phyloP scores from a whole-genome alignment of 2,113 vertebrate species.

The Salvelinus sp. region DNA sequence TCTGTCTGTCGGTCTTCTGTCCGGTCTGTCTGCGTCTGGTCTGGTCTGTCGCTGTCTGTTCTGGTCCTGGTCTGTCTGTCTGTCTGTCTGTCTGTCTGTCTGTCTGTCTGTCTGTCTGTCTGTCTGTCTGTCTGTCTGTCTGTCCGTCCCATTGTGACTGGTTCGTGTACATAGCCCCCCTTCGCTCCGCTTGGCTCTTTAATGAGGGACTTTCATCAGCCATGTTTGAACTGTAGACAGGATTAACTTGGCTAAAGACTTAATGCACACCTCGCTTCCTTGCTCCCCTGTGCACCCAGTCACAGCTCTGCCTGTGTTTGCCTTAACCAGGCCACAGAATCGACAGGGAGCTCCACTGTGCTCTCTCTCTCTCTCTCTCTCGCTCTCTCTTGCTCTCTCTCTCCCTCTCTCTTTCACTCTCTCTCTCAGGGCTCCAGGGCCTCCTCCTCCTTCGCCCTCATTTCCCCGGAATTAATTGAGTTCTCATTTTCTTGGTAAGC shows the following conservation, averaged over 20 bases:
- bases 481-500: slow-evolving; percentile 71
- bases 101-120: slow-evolving; percentile 3
- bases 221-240: slow-evolving; percentile 62
- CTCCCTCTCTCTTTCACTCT: slow-evolving; percentile 21
- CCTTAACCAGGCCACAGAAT: slow-evolving; percentile 61
- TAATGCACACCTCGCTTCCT: slow-evolving; percentile 50
- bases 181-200: slow-evolving; percentile 17
- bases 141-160: slow-evolving; percentile 28
- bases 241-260: slow-evolving; percentile 63
- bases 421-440: slow-evolving; percentile 21
- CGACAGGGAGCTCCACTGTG: slow-evolving; percentile 49
- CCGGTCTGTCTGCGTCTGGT: background rate
- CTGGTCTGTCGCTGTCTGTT: background rate
- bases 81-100: background rate
- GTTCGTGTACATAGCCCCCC: slow-evolving; percentile 47
- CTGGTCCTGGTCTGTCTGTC: no score
- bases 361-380: slow-evolving; percentile 24
- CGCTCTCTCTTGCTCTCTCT: background rate
- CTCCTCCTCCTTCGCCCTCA: slow-evolving; percentile 58
- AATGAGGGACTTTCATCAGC: slow-evolving; percentile 46
- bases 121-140: background rate
- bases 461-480: slow-evolving; percentile 76
- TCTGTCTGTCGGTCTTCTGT: background rate
- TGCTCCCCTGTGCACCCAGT: slow-evolving; percentile 20
- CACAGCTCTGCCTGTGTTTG: slow-evolving; percentile 54